Evolutionary conservation across 1,140 invertebrate species (phyloP), one percentile per base, ranked within the genome.

Genomic region (Orussus abietinus): DNA sequence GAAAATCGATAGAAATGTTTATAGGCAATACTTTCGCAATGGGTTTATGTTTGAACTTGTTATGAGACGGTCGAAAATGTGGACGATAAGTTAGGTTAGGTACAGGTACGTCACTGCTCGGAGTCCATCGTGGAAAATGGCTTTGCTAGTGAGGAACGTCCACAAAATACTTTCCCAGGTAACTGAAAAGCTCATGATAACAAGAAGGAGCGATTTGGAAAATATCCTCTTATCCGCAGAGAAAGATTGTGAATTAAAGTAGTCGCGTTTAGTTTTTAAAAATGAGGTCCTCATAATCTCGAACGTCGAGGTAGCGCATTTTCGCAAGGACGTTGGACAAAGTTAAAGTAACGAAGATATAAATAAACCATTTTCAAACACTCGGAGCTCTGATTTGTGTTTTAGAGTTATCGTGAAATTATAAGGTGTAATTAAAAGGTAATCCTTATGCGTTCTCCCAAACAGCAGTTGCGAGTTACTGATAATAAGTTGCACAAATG

Each of bases 101-200:
- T n/a, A n/a, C n/a, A n/a, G n/a, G n/a, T n/a, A n/a, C n/a, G n/a
- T n/a, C n/a, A 21, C 26, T 41, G 30, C 42, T 49, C 33, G 29
- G 37, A 43, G n/a, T 60, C 47, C 45, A 49, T 49, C 38, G 38
- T 54, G 32, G 54, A 69, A 66, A 64, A 72, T 73, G 70, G 66
- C 70, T 61, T 47, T 72, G 43, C 46, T 73, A 20, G 56, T 55
- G 33, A 66, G 63, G 41, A 73, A 68, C 40, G 52, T 66, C 45
- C 69, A 57, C 47, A 66, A 62, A 39, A 41, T 61, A 42, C 53
- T 72, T 35, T 59, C 61, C 3, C 69, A 70, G 66, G 70, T 73
- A 67, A 61, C n/a, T n/a, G n/a, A 19, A 22, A 6, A 26, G 15
- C 3, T 37, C 22, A 25, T 25, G n/a, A 25, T 7, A 25, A 25